Percentiles rank a stretch among this genome's conserved stretches.
phyloP scores from a whole-genome alignment of 1,140 invertebrate genomes.

The Rhyzopertha dominica region DNA sequence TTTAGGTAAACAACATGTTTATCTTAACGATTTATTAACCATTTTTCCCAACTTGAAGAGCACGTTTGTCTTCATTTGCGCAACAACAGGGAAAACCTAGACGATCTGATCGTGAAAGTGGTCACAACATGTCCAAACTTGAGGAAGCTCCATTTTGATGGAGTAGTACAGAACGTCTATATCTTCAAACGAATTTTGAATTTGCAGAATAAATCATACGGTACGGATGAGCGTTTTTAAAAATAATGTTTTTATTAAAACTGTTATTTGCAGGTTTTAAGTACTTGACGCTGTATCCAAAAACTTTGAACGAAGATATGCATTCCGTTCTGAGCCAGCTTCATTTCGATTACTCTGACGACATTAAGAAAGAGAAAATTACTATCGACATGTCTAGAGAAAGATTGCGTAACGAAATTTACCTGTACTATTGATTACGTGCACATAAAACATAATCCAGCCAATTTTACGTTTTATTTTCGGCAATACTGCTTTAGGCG shows the following conservation, averaged over 20 bases:
- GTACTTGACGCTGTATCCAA: too few species aligned
- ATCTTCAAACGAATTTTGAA: slow-evolving; percentile 2
- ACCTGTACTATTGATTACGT: too few species aligned
- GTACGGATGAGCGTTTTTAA: neutral
- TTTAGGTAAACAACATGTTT: slow-evolving; percentile 1
- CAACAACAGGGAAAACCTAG: neutral
- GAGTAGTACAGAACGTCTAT: slow-evolving; percentile 1
- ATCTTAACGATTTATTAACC: neutral
- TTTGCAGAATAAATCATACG: slow-evolving; percentile 1
- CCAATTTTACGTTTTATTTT: too few species aligned
- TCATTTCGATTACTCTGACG: too few species aligned
- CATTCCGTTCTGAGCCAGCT: too few species aligned
- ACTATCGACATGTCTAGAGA: too few species aligned
- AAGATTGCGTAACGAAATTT: too few species aligned
- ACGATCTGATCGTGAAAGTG: neutral
- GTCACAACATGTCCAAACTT: slow-evolving; percentile 4
- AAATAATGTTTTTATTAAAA: slow-evolving; percentile 1
- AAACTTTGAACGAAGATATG: too few species aligned
- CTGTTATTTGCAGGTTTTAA: slow-evolving; percentile 1
- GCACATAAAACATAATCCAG: too few species aligned
- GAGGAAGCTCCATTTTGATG: slow-evolving; percentile 5
- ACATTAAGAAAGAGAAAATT: too few species aligned
- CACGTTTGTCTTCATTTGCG: slow-evolving; percentile 1
- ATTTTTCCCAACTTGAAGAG: neutral
- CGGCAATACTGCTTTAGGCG: too few species aligned